Evolutionary conservation across 2,888 invertebrate genomes (phyloP), one percentile per base, ranked within the genome.

Genomic region (Periphyllus acericola): DNA sequence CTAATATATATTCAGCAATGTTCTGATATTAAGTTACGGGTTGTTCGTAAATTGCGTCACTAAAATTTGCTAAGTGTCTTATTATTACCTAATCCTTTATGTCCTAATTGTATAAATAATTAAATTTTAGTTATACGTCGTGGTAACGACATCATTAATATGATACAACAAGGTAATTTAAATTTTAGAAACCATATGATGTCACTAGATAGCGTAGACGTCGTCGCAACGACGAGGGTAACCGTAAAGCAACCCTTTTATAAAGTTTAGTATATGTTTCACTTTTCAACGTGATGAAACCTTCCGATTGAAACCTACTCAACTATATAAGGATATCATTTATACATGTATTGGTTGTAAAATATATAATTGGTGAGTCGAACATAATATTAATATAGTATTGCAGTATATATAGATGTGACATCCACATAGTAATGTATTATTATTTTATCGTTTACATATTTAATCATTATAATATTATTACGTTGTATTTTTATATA

Each of bases 181-280:
- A 17, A 52, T 78, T 46, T 46, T 76, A 76, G 9, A 34, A 17
- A 68, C 46, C 25, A 52, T 34, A 74, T 29, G 66, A 32, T 78
- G n/a, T 46, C 46, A 84, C 74, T 74, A 87, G 87, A 87, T 87
- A 81, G 87, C 87, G 87, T 74, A 25, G 17, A 60, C 17, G 40
- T 87, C 74, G 79, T 74, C 21, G 21, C 52, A 19, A 52, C 34
- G 32, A 52, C 17, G 81, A 74, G 80, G 81, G 87, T 80, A 75
- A 36, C 19, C 71, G 29, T 25, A 66, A 80, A 32, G 72, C 80
- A 81, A 29, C 74, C 80, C 80, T 81, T 74, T 74, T 75, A 60
- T 40, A 66, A 60, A 74, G 87, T 87, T 81, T 40, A 87, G 87
- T 87, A 34, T 80, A 87, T 21, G 81, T 74, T 81, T 72, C 40